Percentiles rank a stretch among this genome's conserved stretches.
Conservation (phyloP, 2,888 invertebrate species). For the Agonum fuliginosum region DNA sequence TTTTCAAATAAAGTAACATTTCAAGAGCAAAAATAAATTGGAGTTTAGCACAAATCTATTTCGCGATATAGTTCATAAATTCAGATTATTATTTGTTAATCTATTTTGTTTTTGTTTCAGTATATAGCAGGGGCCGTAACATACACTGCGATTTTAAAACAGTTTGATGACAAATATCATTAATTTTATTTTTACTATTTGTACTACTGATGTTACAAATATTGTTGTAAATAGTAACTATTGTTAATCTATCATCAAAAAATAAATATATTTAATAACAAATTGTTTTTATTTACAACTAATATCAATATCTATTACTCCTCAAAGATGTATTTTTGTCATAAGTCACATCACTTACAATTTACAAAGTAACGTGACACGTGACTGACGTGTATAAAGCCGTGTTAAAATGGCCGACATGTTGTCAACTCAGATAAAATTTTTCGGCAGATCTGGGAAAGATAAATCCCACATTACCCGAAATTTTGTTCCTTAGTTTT, state of each 20-base stretch:
- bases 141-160: constrained; percentile 21
- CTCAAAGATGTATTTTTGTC: too few species aligned
- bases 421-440: constrained; percentile 19
- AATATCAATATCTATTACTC: too few species aligned
- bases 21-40: too few species aligned
- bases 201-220: too few species aligned
- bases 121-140: background rate
- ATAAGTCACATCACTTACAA: background rate
- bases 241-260: too few species aligned
- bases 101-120: constrained; percentile 1
- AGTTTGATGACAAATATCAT: constrained; percentile 15
- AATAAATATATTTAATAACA: too few species aligned
- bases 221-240: too few species aligned
- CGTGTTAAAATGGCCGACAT: constrained; percentile 53
- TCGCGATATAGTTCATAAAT: background rate
- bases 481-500: constrained; percentile 30
- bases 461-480: constrained; percentile 45
- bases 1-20: too few species aligned
- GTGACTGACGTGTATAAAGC: constrained; percentile 14
- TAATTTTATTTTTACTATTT: background rate
- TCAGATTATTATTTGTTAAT: background rate
- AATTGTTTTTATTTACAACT: too few species aligned
- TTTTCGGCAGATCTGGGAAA: constrained; percentile 43
- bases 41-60: too few species aligned
- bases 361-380: background rate